Conservation (phyloP, 2,888 invertebrate species). For the Lypha dubia region DNA sequence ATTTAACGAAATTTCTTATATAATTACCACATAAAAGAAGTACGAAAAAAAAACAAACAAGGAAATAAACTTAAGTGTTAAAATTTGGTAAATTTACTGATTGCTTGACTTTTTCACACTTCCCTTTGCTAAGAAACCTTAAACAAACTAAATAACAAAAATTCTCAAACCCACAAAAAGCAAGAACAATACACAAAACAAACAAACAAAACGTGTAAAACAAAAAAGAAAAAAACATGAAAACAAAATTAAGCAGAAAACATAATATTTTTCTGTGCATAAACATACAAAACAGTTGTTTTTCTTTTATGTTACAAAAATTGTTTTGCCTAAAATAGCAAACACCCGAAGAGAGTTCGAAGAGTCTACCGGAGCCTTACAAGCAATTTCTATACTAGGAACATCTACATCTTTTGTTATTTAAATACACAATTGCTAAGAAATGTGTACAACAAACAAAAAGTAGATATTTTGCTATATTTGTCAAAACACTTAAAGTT, state of each 20-base stretch:
- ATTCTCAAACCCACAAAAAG: constrained; percentile 55
- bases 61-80: constrained; percentile 73
- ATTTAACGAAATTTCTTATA: constrained; percentile 62
- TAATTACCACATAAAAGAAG: constrained; percentile 65
- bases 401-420: constrained; percentile 36
- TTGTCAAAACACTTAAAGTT: constrained; percentile 73
- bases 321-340: constrained; percentile 67
- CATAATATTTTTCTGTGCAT: constrained; percentile 60
- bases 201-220: constrained; percentile 43
- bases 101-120: constrained; percentile 69
- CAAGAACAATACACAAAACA: constrained; percentile 28
- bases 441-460: not conserved
- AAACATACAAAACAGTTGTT: constrained; percentile 57
- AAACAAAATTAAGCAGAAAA: constrained; percentile 71
- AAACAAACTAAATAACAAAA: constrained; percentile 43
- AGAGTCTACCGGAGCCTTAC: constrained; percentile 39
- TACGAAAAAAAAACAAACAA: constrained; percentile 22
- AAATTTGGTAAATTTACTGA: constrained; percentile 72
- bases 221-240: constrained; percentile 53
- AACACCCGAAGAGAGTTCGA: constrained; percentile 11
- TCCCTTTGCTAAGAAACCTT: constrained; percentile 43
- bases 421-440: constrained; percentile 41
- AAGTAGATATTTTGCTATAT: constrained; percentile 56
- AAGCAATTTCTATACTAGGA: constrained; percentile 60
- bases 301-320: constrained; percentile 41